Percentiles rank a stretch among this genome's conserved stretches.
These are phyloP conservation scores for Drosophila atripex DNA, from an alignment of 2,888 invertebrate species.

Conservation along the genomic window DNA sequence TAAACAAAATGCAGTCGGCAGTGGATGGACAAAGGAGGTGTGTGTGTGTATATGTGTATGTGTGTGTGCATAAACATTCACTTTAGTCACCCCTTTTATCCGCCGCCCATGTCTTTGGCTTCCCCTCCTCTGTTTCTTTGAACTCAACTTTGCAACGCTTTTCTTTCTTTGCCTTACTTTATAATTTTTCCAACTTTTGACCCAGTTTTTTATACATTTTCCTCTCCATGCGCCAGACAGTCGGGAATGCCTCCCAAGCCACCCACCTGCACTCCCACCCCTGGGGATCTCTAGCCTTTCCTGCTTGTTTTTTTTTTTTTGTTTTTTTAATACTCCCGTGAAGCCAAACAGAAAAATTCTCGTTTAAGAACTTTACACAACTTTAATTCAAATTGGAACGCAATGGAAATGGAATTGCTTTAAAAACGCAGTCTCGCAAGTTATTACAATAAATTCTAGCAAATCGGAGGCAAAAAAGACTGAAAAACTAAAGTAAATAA, in stretches of 20 bases:
- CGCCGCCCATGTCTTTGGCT: slow-evolving; percentile 38
- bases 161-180: slow-evolving; percentile 67
- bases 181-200: slow-evolving; percentile 79
- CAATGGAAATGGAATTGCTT: slow-evolving; percentile 44
- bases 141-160: slow-evolving; percentile 68
- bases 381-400: slow-evolving; percentile 37
- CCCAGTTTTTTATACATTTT: slow-evolving; percentile 57
- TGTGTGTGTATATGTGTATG: slow-evolving; percentile 14
- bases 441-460: slow-evolving; percentile 30
- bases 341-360: slow-evolving; percentile 7
- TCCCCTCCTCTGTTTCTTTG: slow-evolving; percentile 45
- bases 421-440: slow-evolving; percentile 38
- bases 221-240: slow-evolving; percentile 48
- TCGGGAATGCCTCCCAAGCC: slow-evolving; percentile 31
- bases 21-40: background rate
- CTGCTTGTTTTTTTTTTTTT: too few relatives aligned
- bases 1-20: slow-evolving; percentile 4
- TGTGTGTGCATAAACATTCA: slow-evolving; percentile 61
- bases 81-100: slow-evolving; percentile 11
- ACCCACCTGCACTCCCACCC: slow-evolving; percentile 19
- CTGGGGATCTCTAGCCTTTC: too few relatives aligned
- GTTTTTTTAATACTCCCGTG: too few relatives aligned
- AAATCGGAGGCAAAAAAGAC: background rate
- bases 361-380: slow-evolving; percentile 29
- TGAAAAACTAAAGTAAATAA: background rate